Percentiles rank a stretch among this genome's conserved stretches.
phyloP scores from a whole-genome alignment of 2,113 vertebrate genomes.

The Upupa epops region DNA sequence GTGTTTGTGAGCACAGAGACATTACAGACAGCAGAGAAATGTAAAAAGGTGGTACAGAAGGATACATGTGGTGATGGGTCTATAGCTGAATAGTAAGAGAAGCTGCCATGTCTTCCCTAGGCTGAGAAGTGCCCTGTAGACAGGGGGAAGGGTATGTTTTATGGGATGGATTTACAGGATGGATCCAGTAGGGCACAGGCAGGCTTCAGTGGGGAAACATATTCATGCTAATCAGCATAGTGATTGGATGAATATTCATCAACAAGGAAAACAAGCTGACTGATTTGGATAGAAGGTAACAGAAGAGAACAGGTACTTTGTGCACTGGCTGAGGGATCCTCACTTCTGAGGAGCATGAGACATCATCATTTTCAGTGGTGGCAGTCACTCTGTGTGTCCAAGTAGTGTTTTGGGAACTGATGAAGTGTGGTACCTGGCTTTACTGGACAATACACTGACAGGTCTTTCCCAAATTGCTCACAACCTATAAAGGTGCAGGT shows the following conservation, averaged over 20 bases:
- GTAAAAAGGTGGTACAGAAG: neutral
- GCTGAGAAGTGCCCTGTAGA: neutral
- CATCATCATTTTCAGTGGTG: neutral
- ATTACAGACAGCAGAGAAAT: neutral
- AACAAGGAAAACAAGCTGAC: neutral
- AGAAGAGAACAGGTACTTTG: neutral
- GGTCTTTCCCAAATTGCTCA: neutral
- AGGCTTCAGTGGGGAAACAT: neutral
- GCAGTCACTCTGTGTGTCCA: rapidly evolving
- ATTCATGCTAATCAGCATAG: rapidly evolving
- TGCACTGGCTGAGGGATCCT: neutral
- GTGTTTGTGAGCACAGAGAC: neutral
- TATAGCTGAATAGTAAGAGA: neutral
- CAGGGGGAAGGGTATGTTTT: neutral
- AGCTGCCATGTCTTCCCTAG: neutral
- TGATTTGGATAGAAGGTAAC: neutral
- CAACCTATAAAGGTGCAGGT: neutral
- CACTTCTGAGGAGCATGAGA: neutral
- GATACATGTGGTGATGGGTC: neutral
- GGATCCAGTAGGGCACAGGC: neutral
- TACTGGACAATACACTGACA: neutral
- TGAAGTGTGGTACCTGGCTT: neutral
- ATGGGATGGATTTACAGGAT: neutral
- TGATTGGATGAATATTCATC: neutral
- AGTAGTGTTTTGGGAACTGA: neutral